phyloP scores from a whole-genome alignment of 2,888 invertebrate species.

The Andrena dorsata region DNA sequence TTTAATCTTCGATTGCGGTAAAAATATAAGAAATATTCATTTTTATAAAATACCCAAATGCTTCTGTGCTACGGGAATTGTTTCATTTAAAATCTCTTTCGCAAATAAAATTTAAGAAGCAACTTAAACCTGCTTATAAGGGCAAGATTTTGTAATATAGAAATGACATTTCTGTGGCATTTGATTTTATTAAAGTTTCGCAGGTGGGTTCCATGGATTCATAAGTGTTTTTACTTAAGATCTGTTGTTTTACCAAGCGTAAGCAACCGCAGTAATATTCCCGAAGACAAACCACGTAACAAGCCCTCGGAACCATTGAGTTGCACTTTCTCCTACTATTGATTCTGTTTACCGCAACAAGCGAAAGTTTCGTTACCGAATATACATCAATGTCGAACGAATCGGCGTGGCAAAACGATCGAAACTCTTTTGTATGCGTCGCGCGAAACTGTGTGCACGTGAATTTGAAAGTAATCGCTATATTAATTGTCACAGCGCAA shows the following conservation, averaged over 20 bases:
- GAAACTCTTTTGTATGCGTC: background rate
- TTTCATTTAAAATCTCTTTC: too few species aligned
- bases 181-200: background rate
- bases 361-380: constrained; percentile 66
- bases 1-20: too few species aligned
- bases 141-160: background rate
- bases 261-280: constrained; percentile 12
- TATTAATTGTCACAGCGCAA: background rate
- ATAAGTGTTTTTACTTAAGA: constrained; percentile 6
- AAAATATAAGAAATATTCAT: too few species aligned
- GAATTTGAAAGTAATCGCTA: background rate
- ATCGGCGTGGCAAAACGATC: constrained; percentile 11
- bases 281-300: constrained; percentile 37
- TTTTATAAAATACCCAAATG: too few species aligned
- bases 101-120: background rate
- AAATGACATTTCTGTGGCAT: background rate
- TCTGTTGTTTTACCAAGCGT: background rate
- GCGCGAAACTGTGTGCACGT: background rate
- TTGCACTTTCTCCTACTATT: constrained; percentile 63
- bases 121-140: background rate
- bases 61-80: too few species aligned
- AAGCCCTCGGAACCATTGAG: constrained; percentile 16
- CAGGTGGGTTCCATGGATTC: background rate
- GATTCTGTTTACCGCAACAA: constrained; percentile 59
- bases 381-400: constrained; percentile 18